A percentile compares a stretch with the other conserved stretches of the same genome.
phyloP scores from a whole-genome alignment of 2,888 invertebrate genomes.

The Esperia sulphurella region DNA sequence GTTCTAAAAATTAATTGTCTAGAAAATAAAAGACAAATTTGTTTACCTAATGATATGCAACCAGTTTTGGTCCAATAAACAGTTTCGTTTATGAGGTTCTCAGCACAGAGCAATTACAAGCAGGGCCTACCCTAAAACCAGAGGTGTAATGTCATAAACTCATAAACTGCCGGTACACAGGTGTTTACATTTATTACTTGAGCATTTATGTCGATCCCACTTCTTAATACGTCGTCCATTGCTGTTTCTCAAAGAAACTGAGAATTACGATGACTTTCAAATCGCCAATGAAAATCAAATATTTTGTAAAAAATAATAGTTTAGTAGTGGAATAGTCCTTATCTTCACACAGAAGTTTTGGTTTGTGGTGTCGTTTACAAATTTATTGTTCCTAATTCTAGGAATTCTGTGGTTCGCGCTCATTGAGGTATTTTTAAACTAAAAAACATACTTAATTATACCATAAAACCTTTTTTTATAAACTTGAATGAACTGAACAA shows the following conservation, averaged over 20 bases:
- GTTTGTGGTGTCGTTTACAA: slow-evolving; percentile 69
- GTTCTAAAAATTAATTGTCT: neutral
- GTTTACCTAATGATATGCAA: slow-evolving; percentile 46
- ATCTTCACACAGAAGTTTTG: slow-evolving; percentile 61
- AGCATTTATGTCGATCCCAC: slow-evolving; percentile 3
- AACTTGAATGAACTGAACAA: slow-evolving; percentile 13
- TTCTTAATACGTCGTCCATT: slow-evolving; percentile 12
- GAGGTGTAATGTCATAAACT: slow-evolving; percentile 72
- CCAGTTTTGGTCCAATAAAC: slow-evolving; percentile 49
- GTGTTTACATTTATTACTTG: slow-evolving; percentile 38
- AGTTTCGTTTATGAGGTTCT: slow-evolving; percentile 50
- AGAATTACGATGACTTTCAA: neutral
- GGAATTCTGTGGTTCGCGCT: slow-evolving; percentile 56
- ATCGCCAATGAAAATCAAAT: slow-evolving; percentile 25
- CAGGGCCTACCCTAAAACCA: slow-evolving; percentile 53
- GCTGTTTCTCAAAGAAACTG: slow-evolving; percentile 7
- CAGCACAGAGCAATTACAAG: slow-evolving; percentile 70
- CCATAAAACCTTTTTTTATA: slow-evolving; percentile 47
- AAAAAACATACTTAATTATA: slow-evolving; percentile 54
- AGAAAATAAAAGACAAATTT: slow-evolving; percentile 20
- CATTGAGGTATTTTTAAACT: slow-evolving; percentile 56
- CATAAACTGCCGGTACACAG: slow-evolving; percentile 67
- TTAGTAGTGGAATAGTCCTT: slow-evolving; percentile 24
- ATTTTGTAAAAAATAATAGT: neutral
- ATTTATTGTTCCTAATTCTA: slow-evolving; percentile 66